Conservation (phyloP, 2,797 vertebrate genomes). For the Dryobates pubescens region DNA sequence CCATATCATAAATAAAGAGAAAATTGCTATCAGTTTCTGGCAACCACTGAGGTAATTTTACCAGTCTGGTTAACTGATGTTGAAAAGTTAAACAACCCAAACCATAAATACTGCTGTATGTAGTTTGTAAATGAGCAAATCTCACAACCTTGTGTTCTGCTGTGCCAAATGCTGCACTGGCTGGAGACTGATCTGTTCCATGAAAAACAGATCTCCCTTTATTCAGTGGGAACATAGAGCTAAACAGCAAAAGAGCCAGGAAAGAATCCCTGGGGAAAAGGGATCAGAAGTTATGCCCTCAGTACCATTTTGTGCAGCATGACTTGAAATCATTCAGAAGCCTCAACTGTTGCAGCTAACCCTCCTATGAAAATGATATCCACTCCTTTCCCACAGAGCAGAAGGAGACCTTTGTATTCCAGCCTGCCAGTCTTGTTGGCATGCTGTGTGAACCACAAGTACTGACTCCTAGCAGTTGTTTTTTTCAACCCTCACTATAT, state of each 20-base stretch:
- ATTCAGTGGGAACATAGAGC: background rate
- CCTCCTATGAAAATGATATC: background rate
- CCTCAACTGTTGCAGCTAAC: background rate
- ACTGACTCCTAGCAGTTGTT: background rate
- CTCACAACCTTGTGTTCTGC: background rate
- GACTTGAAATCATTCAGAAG: no score
- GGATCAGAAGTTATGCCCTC: background rate
- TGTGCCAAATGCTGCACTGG: background rate
- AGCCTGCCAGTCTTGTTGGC: background rate
- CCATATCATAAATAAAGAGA: background rate
- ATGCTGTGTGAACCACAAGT: fast-evolving
- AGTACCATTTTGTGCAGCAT: background rate
- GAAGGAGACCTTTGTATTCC: background rate
- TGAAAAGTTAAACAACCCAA: background rate
- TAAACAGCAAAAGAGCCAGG: background rate
- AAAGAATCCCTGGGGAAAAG: background rate
- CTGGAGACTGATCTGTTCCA: background rate
- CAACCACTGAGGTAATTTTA: background rate
- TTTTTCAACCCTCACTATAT: background rate
- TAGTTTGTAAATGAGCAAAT: background rate
- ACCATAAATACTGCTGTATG: background rate
- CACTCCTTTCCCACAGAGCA: background rate
- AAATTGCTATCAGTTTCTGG: background rate
- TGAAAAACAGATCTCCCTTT: background rate
- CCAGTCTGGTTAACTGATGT: background rate